These are phyloP conservation scores for Bombus polaris DNA, from an alignment of 1,140 invertebrate species.

Conservation along the genomic window DNA sequence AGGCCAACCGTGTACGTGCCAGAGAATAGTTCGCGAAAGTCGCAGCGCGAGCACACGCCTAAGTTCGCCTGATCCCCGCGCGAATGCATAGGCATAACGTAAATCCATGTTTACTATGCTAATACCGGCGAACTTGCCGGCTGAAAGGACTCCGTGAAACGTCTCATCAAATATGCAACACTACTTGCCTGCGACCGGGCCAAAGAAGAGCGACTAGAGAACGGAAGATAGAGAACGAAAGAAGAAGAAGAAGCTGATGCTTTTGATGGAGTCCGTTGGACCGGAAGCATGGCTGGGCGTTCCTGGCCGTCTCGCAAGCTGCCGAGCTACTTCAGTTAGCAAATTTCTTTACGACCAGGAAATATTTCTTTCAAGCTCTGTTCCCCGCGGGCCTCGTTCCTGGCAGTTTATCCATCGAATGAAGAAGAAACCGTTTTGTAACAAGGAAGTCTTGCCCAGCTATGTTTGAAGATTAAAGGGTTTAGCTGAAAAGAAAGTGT, in stretches of 20 bases:
- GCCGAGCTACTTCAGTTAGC: slow-evolving; percentile 8
- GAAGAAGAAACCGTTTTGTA: neutral
- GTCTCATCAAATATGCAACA: slow-evolving; percentile 78
- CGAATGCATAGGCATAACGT: slow-evolving; percentile 72
- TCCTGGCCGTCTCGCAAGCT: neutral
- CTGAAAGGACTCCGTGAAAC: slow-evolving; percentile 77
- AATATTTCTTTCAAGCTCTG: slow-evolving; percentile 3
- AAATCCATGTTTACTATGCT: slow-evolving; percentile 80
- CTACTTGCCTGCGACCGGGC: slow-evolving; percentile 66
- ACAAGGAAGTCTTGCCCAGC: no score
- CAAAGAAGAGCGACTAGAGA: neutral
- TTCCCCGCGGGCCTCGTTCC: neutral
- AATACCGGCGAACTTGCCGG: slow-evolving; percentile 78
- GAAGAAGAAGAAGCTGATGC: slow-evolving; percentile 38
- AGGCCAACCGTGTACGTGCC: slow-evolving; percentile 6
- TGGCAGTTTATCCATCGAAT: neutral
- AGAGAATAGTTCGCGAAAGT: slow-evolving; percentile 19
- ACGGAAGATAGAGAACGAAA: neutral
- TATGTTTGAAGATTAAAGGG: neutral
- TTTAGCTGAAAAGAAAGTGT: neutral
- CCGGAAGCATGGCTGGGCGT: neutral
- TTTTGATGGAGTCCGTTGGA: slow-evolving; percentile 60
- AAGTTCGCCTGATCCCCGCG: slow-evolving; percentile 34
- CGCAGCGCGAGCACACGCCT: slow-evolving; percentile 1
- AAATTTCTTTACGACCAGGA: slow-evolving; percentile 19